phyloP scores from a whole-genome alignment of 2,888 invertebrate species.

The Clanis bilineata region DNA sequence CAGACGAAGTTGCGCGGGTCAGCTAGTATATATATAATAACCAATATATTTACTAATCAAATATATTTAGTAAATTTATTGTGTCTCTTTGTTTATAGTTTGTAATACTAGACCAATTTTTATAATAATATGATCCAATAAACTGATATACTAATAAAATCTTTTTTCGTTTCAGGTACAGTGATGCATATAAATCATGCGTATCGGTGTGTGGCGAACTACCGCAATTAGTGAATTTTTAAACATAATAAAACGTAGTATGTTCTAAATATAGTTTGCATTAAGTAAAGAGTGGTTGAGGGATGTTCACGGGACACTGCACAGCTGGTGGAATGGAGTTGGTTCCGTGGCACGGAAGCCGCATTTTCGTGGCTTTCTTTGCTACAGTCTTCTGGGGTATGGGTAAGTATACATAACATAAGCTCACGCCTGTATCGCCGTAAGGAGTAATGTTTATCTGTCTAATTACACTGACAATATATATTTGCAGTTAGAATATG shows the following conservation, averaged over 20 bases:
- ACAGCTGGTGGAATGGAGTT: conserved; percentile 63
- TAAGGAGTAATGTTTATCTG: too few relatives aligned
- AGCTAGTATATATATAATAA: too few relatives aligned
- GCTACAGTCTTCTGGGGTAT: conserved; percentile 75
- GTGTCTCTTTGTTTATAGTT: too few relatives aligned
- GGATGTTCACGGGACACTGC: conserved; percentile 1
- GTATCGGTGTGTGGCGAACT: conserved; percentile 59
- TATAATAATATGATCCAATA: not conserved
- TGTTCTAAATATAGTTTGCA: not conserved
- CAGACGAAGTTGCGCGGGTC: too few relatives aligned
- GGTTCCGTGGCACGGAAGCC: conserved; percentile 62
- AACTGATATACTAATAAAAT: not conserved
- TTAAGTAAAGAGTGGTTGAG: not conserved
- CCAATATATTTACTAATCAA: too few relatives aligned
- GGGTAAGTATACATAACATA: conserved; percentile 53
- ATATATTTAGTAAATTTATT: too few relatives aligned
- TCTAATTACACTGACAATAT: too few relatives aligned
- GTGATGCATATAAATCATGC: conserved; percentile 50
- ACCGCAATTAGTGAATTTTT: conserved; percentile 23
- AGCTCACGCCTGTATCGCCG: too few relatives aligned
- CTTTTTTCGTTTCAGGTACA: conserved; percentile 47
- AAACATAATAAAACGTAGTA: not conserved
- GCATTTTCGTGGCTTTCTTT: conserved; percentile 74
- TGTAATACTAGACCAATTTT: too few relatives aligned
- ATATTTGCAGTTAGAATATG: not conserved